Percentiles rank a stretch among this genome's conserved stretches.
Evolutionary conservation across 2,888 invertebrate genomes (phyloP).

Genomic region (Polyommatus icarus): DNA sequence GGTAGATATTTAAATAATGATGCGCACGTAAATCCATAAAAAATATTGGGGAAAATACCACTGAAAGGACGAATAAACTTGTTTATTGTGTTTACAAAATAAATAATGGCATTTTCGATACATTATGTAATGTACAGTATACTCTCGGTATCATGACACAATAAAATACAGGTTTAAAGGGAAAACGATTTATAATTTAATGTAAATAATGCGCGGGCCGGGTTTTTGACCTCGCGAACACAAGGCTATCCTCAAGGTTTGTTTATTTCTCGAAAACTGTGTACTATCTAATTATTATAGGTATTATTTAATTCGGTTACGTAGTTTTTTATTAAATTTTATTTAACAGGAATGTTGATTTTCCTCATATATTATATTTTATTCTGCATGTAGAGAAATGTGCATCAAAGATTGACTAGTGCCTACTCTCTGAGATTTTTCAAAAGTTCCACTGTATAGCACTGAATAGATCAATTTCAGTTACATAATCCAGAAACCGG

Average conservation of each 20-base stretch:
- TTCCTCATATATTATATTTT: too few species aligned
- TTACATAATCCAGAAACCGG: too few species aligned
- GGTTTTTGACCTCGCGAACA: constrained; percentile 15
- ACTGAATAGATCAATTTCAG: too few species aligned
- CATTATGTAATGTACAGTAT: neutral
- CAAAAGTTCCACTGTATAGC: too few species aligned
- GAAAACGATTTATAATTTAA: neutral
- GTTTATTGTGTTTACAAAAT: neutral
- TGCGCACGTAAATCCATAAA: neutral
- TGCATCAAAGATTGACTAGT: too few species aligned
- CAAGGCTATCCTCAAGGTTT: neutral
- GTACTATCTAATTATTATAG: neutral
- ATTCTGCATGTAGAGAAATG: too few species aligned
- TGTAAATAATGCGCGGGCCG: neutral
- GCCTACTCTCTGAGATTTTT: too few species aligned
- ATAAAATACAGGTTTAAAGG: constrained; percentile 1
- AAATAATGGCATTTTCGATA: neutral
- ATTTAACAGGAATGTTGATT: neutral
- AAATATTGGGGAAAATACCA: neutral
- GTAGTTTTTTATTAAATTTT: neutral
- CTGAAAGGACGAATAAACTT: neutral
- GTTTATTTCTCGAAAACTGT: neutral
- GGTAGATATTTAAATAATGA: neutral
- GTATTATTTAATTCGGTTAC: neutral
- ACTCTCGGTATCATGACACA: neutral